Base-by-base conservation (phyloP, 2,888 invertebrate species). In the Lordiphosa fenestrarum region DNA sequence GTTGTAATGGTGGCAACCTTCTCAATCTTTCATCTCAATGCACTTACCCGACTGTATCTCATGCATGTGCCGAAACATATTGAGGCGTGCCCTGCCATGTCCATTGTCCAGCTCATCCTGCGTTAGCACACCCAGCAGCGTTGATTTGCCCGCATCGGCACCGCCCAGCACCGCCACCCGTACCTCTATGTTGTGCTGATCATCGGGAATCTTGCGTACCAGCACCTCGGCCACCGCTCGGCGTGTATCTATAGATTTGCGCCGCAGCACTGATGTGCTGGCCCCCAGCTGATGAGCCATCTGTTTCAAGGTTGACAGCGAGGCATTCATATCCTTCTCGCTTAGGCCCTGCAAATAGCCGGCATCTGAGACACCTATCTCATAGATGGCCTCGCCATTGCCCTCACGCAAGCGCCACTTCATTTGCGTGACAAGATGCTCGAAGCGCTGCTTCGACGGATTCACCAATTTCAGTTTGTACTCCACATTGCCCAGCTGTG, bases 371-470 rank as follows among this genome's bases (percentile, higher is more conserved):
- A 97, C 97, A 0, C 99, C 99, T 48, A 99, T 95, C 90, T 98
- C 98, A 90, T 99, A 99, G 66, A 99, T 96, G 0, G 98, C 98
- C 89, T 97, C 96, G 0, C 99, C 99, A 71, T 97, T 96, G 25
- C 99, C 97, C 89, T 98, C 97, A 0, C 96, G 93, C 7, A 99
- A 91, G 0, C 99, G 92, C 99, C 99, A 99, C 91, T 99, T 99
- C 93, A 99, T 93, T 94, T 99, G 99, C 0, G 99, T 99, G 15
- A 99, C 97, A 30, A 99, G 91, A 90, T 99, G 99, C 89, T 99
- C 97, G 85, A 98, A 95, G 61, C 99, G 92, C 76, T 95, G 94
- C 87, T 95, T 94, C 19, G 97, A 95, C 0, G 98, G 96, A 88
- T 95, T 95, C 6, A 98, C 95, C 55, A 99, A 91, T 86, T 98